Evolutionary conservation across 2,113 vertebrate genomes (phyloP).

Genomic region (Pseudorectes ferrugineus): DNA sequence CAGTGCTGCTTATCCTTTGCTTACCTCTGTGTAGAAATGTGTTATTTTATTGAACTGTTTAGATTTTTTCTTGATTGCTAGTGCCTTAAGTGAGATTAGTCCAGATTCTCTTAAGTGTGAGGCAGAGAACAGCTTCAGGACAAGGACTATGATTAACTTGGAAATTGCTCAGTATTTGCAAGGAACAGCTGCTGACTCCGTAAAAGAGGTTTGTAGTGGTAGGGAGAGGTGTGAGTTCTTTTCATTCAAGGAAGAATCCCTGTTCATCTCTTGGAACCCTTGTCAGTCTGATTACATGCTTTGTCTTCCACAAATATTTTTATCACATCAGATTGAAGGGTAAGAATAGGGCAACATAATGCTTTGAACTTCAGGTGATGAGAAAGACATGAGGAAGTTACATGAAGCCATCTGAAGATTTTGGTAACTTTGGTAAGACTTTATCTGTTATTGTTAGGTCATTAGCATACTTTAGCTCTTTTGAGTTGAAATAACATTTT

Average conservation of each 20-base stretch:
- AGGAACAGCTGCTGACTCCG: not conserved
- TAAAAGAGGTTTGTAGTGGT: not conserved
- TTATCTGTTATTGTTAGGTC: not conserved
- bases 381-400: not conserved
- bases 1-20: not conserved
- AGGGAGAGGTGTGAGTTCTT: not conserved
- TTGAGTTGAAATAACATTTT: not conserved
- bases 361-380: not conserved
- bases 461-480: not conserved
- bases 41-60: not conserved
- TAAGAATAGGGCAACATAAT: not conserved
- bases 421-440: not conserved
- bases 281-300: not conserved
- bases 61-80: not conserved
- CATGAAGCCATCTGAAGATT: not conserved
- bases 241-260: not conserved
- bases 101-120: not conserved
- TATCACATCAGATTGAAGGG: not conserved
- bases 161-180: not conserved
- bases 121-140: not conserved
- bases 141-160: accelerated
- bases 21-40: not conserved
- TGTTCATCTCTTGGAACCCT: not conserved
- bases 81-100: not conserved
- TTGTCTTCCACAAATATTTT: not conserved